A percentile compares a stretch with the other conserved stretches of the same genome.
These are phyloP conservation scores for Falcunculus frontatus DNA, from an alignment of 2,113 vertebrate genomes.

Conservation along the genomic window DNA sequence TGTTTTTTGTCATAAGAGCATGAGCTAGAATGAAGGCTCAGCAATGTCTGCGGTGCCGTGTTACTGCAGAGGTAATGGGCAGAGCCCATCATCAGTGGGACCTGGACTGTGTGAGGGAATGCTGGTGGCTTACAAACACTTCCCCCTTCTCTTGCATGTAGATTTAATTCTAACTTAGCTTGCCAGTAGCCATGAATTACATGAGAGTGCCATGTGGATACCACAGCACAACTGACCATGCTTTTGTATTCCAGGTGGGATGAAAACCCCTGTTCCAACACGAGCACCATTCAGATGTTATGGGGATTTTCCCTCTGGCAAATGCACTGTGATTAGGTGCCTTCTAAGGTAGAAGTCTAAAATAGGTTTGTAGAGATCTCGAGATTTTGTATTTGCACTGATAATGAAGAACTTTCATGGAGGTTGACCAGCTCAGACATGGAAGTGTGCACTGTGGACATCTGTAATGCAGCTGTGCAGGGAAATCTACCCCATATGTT, in stretches of 20 bases:
- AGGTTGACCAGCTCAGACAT: background rate
- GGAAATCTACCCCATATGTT: background rate
- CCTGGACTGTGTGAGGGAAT: background rate
- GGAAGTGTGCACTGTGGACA: background rate
- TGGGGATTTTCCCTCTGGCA: background rate
- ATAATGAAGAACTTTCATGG: background rate
- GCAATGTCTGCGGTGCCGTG: rapidly evolving
- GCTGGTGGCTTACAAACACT: background rate
- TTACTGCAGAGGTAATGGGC: background rate
- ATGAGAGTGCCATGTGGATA: background rate
- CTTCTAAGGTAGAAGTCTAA: background rate
- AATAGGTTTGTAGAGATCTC: background rate
- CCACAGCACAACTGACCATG: background rate
- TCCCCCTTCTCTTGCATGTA: background rate
- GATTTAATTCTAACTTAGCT: background rate
- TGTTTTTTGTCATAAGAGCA: background rate
- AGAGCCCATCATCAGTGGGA: background rate
- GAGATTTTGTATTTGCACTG: background rate
- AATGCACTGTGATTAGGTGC: background rate
- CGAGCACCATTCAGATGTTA: background rate
- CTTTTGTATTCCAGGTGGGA: background rate
- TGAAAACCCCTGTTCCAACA: background rate
- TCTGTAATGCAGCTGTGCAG: background rate
- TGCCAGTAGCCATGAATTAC: background rate
- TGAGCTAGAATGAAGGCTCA: background rate